A percentile compares a stretch with the other conserved stretches of the same genome.
phyloP scores from a whole-genome alignment of 2,797 vertebrate genomes.

The Sparus aurata region DNA sequence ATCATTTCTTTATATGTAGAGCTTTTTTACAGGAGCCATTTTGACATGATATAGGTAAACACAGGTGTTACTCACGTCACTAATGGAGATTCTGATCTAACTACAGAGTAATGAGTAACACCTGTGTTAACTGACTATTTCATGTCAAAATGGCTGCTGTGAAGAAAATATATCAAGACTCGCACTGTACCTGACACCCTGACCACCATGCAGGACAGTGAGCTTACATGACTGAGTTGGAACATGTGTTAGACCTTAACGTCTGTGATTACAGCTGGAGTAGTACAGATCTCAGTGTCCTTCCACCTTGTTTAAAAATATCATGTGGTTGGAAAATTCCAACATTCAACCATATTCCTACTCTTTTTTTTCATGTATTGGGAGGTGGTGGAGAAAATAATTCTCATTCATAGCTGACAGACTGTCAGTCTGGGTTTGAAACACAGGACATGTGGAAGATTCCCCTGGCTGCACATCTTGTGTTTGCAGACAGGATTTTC shows the following conservation, averaged over 20 bases:
- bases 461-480: conserved; percentile 22
- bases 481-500: conserved; percentile 38
- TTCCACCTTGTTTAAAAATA: neutral
- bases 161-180: neutral
- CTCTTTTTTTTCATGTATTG: neutral
- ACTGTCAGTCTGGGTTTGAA: neutral
- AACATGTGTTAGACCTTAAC: neutral
- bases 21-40: too few species aligned
- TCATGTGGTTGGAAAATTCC: too few species aligned
- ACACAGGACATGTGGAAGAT: conserved; percentile 15
- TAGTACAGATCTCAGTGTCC: neutral
- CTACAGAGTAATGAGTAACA: too few species aligned
- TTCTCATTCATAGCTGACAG: neutral
- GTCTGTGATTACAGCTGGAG: neutral
- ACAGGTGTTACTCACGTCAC: too few species aligned
- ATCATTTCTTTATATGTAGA: too few species aligned
- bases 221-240: neutral
- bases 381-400: neutral
- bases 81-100: too few species aligned
- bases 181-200: neutral
- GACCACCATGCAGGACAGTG: neutral
- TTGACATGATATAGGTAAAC: too few species aligned
- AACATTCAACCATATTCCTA: neutral
- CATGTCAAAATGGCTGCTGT: too few species aligned
- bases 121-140: too few species aligned